A percentile compares a stretch with the other conserved stretches of the same genome.
phyloP scores from a whole-genome alignment of 2,113 vertebrate genomes.

The Neodontobutis hainanensis region DNA sequence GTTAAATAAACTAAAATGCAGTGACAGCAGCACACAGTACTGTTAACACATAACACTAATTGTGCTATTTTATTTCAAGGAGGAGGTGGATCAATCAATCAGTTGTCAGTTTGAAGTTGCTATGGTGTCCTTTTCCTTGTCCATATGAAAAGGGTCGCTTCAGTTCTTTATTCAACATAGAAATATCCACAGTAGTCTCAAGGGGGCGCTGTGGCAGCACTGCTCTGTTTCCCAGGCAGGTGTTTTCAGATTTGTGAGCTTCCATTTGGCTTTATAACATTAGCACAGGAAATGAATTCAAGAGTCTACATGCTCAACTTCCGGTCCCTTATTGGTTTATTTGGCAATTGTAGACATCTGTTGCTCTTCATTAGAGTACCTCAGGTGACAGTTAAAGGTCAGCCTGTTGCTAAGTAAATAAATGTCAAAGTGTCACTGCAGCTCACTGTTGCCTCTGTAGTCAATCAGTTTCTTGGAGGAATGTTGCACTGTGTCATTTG shows the following conservation, averaged over 20 bases:
- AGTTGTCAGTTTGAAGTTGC: slow-evolving; percentile 13
- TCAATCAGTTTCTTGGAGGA: background rate
- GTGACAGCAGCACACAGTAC: background rate
- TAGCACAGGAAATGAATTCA: slow-evolving; percentile 19
- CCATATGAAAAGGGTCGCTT: slow-evolving; percentile 24
- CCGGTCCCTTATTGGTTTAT: slow-evolving; percentile 35
- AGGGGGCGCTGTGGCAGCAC: slow-evolving; percentile 48
- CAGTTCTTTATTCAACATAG: slow-evolving; percentile 22
- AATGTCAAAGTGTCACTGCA: slow-evolving; percentile 9
- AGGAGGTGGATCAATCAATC: background rate
- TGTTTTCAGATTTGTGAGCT: slow-evolving; percentile 5
- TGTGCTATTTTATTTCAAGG: slow-evolving; percentile 9
- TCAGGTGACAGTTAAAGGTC: slow-evolving; percentile 51
- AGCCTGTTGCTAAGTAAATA: slow-evolving; percentile 34
- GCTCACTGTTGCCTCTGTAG: slow-evolving; percentile 12
- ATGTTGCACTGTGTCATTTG: slow-evolving; percentile 5
- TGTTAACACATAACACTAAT: background rate
- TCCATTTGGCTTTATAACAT: slow-evolving; percentile 24
- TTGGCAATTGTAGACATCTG: slow-evolving; percentile 20
- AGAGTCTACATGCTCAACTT: slow-evolving; percentile 4
- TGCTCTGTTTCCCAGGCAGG: background rate
- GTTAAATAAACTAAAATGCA: background rate
- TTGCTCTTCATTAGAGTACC: slow-evolving; percentile 44
- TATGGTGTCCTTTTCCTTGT: slow-evolving; percentile 6
- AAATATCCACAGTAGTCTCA: slow-evolving; percentile 16